These are phyloP conservation scores for Octonoba sinensis DNA, from an alignment of 2,888 invertebrate species.

Conservation along the genomic window DNA sequence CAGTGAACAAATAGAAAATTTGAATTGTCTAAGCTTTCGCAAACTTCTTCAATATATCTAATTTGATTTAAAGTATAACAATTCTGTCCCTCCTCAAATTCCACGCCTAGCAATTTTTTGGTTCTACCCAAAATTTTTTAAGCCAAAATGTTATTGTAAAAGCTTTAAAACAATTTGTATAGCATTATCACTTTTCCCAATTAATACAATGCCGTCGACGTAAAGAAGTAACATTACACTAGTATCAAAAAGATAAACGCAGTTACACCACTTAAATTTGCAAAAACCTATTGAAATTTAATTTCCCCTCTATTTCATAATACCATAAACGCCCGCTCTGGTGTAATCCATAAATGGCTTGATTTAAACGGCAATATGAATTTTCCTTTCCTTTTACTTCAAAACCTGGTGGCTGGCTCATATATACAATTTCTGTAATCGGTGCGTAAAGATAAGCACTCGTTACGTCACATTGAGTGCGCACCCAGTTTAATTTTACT, in stretches of 20 bases:
- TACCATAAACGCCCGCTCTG: too few species aligned
- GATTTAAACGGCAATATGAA: background rate
- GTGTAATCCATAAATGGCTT: constrained; percentile 7
- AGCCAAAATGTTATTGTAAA: background rate
- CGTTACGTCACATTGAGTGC: background rate
- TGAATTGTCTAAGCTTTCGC: background rate
- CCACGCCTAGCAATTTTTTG: constrained; percentile 3
- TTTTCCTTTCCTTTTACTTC: background rate
- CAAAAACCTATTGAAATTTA: constrained; percentile 3
- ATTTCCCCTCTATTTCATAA: background rate
- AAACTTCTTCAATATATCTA: constrained; percentile 1
- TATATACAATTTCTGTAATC: too few species aligned
- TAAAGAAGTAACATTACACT: too few species aligned
- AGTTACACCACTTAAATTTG: background rate
- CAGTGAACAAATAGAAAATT: background rate
- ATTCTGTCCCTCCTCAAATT: background rate
- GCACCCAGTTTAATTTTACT: too few species aligned
- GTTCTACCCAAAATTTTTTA: constrained; percentile 3
- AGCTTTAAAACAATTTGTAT: constrained; percentile 3
- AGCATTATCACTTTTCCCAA: background rate
- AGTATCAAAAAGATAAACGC: constrained; percentile 4
- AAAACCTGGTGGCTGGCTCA: constrained; percentile 9
- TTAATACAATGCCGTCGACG: too few species aligned
- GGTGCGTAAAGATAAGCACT: constrained; percentile 11
- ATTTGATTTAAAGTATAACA: background rate